phyloP scores from a whole-genome alignment of 2,113 vertebrate species.

The Neogobius melanostomus region DNA sequence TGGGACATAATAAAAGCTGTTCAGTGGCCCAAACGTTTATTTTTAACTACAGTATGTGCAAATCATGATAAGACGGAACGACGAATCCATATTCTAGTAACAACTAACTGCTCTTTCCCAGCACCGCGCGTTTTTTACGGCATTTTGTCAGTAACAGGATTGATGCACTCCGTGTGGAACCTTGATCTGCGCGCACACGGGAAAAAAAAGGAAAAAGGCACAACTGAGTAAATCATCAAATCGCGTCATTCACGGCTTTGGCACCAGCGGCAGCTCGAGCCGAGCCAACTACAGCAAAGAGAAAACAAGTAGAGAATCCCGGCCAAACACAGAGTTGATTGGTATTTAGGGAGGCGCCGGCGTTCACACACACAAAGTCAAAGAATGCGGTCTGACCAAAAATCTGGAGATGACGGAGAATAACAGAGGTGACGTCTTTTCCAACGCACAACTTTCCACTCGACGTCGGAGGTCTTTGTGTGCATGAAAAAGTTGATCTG shows the following conservation, averaged over 20 bases:
- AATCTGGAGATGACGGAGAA: constrained; percentile 3
- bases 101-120: neutral
- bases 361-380: constrained; percentile 19
- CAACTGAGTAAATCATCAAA: constrained; percentile 7
- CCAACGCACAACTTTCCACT: neutral
- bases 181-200: neutral
- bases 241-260: constrained; percentile 23
- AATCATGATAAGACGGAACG: neutral
- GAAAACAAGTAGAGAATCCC: constrained; percentile 7
- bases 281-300: constrained; percentile 8
- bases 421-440: neutral
- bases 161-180: neutral
- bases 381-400: constrained; percentile 19
- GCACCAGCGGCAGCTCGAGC: neutral
- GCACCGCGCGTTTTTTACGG: constrained; percentile 1
- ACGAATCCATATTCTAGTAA: neutral
- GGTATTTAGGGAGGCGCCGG: constrained; percentile 29
- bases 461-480: neutral
- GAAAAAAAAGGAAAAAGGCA: neutral
- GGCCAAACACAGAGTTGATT: constrained; percentile 16
- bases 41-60: neutral
- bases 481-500: neutral
- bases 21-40: too few relatives aligned
- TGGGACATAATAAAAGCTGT: too few relatives aligned
- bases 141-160: constrained; percentile 5